Evolutionary conservation across 2,888 invertebrate species (phyloP).

Genomic region (Lamellibrachia columna): DNA sequence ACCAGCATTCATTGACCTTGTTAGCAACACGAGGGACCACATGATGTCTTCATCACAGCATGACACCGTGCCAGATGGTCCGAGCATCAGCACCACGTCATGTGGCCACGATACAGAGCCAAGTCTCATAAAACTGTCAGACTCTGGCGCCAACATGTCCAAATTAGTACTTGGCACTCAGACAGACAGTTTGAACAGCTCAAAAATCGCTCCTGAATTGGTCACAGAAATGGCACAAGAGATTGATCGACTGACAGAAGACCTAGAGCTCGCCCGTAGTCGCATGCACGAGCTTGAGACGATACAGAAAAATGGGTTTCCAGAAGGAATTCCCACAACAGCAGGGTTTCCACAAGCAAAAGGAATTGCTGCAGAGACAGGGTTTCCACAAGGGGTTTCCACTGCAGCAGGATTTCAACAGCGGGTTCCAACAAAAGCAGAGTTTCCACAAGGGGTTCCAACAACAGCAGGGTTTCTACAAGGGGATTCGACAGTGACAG

Average conservation of each 20-base stretch:
- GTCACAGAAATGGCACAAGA: constrained; percentile 30
- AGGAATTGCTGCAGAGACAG: not conserved
- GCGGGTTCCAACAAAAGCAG: not conserved
- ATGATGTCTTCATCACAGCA: constrained; percentile 23
- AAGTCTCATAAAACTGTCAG: constrained; percentile 17
- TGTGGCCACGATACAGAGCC: constrained; percentile 21
- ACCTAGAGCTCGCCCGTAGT: constrained; percentile 20
- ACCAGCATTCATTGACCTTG: not conserved
- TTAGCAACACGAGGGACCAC: constrained; percentile 42
- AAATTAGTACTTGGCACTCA: not conserved
- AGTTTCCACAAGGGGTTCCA: not conserved
- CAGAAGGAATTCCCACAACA: not conserved
- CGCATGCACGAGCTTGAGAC: constrained; percentile 17
- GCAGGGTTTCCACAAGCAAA: not conserved
- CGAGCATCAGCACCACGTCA: not conserved
- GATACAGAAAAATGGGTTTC: not conserved
- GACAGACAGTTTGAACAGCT: constrained; percentile 29
- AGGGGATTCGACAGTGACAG: no score
- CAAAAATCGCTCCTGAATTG: constrained; percentile 18
- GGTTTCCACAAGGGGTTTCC: not conserved
- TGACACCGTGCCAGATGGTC: constrained; percentile 23
- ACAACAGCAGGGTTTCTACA: not conserved
- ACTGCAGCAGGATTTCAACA: no score
- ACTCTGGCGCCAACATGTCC: not conserved
- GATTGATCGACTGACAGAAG: constrained; percentile 25